These are phyloP conservation scores for Andrena bicolor DNA, from an alignment of 2,888 invertebrate genomes.

Conservation along the genomic window DNA sequence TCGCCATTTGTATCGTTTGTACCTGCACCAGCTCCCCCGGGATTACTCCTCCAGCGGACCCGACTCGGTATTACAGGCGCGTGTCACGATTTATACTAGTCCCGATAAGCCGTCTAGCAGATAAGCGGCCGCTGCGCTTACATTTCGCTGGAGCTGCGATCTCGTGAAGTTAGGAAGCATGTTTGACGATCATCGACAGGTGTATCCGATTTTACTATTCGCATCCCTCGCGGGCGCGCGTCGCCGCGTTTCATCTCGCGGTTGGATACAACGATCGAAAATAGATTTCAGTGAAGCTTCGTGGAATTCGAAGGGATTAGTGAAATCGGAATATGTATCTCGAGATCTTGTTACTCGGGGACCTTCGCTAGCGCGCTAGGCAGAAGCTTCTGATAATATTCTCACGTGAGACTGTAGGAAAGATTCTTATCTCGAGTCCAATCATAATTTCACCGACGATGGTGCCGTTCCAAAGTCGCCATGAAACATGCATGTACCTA, in stretches of 20 bases:
- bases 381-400: too few relatives aligned
- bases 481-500: too few relatives aligned
- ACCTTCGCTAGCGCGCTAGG: too few relatives aligned
- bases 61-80: conserved; percentile 58
- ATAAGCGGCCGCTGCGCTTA: conserved; percentile 60
- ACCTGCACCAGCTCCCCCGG: conserved; percentile 60
- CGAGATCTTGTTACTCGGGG: neutral
- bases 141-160: conserved; percentile 16
- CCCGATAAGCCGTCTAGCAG: conserved; percentile 71
- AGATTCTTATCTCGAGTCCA: too few relatives aligned
- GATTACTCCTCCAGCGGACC: conserved; percentile 66
- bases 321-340: neutral
- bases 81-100: conserved; percentile 73
- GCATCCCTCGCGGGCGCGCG: neutral
- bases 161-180: conserved; percentile 36
- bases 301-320: neutral
- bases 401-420: too few relatives aligned
- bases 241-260: neutral
- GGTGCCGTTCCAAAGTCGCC: too few relatives aligned
- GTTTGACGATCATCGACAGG: conserved; percentile 58
- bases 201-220: conserved; percentile 18
- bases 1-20: conserved; percentile 68
- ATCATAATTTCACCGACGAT: too few relatives aligned
- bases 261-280: neutral
- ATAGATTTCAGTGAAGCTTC: neutral